Base-by-base conservation (phyloP, 2,113 vertebrate genomes). In the Ciconia boyciana region DNA sequence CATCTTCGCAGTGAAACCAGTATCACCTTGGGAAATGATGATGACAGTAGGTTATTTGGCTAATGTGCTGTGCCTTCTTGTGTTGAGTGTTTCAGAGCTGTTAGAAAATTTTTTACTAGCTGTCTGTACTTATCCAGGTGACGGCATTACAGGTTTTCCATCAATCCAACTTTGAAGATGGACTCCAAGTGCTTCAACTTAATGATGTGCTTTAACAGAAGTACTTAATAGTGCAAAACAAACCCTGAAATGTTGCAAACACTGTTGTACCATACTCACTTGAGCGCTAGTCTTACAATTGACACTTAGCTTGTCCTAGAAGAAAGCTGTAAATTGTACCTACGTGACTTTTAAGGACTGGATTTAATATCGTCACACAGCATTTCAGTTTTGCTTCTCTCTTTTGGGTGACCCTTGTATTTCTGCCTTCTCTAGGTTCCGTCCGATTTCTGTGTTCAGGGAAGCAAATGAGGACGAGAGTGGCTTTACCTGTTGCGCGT, bases 381-480 rank as follows among this genome's bases (percentile, higher is more conserved):
- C 25, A 57, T 48, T 65, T 87, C 46, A n/a, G 13, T 69, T 87
- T 81, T 75, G 15, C 36, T 43, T 69, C 18, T 55, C 2, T 46
- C 13, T 81, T 66, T 78, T 3, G 36, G 49, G 6, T 89, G 60
- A 94, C 61, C 4, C 19, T 7, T 61, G 17, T 87, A 3, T 84
- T 93, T 88, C 51, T 95, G 12, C 57, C 28, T 94, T 92, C 70
- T 71, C 46, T 83, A 99, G 99, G 97, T 99, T 99, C 95, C 99
- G 99, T 90, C 99, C 99, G 13, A 99, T 99, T 97, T 99, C 99
- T 26, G 99, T 99, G 95, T 99, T 99, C 97, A 98, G 99, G 91
- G 99, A 99, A 98, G 99, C 99, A 51, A 99, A 99, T 39, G 99
- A 99, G 95, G 99, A 99, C 85, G 99, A 99, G 97, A 99, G 99